Conservation (phyloP, 2,888 invertebrate genomes). For the Fabriciana adippe region DNA sequence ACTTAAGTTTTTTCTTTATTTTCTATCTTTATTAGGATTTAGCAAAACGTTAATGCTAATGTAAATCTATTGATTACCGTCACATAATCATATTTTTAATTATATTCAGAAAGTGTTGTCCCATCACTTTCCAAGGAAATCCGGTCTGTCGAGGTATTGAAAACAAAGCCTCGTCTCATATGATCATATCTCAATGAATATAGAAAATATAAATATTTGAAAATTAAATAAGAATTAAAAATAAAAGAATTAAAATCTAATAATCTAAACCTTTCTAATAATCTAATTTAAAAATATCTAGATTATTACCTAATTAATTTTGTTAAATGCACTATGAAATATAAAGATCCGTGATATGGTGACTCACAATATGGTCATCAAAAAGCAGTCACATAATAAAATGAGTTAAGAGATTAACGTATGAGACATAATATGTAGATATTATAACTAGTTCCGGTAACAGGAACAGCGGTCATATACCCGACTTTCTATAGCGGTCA, state of each 20-base stretch:
- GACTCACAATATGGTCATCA: neutral
- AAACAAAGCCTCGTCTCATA: neutral
- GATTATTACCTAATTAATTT: no score
- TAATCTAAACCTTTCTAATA: no score
- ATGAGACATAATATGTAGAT: neutral
- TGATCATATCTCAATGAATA: no score
- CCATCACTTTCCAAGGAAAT: constrained; percentile 11
- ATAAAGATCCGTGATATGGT: no score
- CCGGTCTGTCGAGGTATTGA: constrained; percentile 5
- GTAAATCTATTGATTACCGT: neutral
- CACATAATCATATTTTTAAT: neutral
- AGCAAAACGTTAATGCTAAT: no score
- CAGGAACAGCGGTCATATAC: constrained; percentile 10
- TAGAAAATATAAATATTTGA: no score
- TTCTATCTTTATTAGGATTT: no score
- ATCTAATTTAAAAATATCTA: no score
- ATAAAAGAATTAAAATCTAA: no score
- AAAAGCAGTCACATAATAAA: constrained; percentile 6
- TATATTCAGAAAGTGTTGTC: constrained; percentile 2
- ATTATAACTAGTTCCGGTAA: constrained; percentile 10
- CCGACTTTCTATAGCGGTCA: constrained; percentile 10
- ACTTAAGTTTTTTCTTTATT: no score
- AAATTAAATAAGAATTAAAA: no score
- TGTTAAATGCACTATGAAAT: no score
- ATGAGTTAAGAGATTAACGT: constrained; percentile 13